These are phyloP conservation scores for Amiota mariae DNA, from an alignment of 2,888 invertebrate genomes.

Conservation along the genomic window DNA sequence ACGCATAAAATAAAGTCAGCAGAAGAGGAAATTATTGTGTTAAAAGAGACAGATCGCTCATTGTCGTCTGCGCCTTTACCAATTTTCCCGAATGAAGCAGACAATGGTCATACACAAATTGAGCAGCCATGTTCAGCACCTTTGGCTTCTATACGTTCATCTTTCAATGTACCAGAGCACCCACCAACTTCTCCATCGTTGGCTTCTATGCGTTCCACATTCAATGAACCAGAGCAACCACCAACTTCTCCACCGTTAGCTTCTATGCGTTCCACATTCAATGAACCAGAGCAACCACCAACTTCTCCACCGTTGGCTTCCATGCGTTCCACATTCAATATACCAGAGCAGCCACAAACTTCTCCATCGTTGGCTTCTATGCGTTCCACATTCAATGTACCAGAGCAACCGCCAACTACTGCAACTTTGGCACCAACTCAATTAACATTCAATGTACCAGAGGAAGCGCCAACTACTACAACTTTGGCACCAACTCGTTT, in stretches of 20 bases:
- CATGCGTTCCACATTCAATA: constrained; percentile 36
- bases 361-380: constrained; percentile 40
- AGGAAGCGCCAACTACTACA: not conserved
- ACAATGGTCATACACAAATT: not conserved
- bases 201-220: not conserved
- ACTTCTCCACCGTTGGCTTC: constrained; percentile 16
- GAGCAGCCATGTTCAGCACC: not conserved
- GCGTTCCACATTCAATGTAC: constrained; percentile 11
- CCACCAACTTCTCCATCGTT: constrained; percentile 33
- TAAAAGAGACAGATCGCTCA: too few relatives aligned
- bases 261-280: not conserved
- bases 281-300: not conserved
- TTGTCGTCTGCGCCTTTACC: constrained; percentile 25
- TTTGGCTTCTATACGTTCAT: not conserved
- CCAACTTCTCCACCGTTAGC: not conserved
- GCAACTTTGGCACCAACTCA: not conserved
- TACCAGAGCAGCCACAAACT: too few relatives aligned
- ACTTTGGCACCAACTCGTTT: not conserved
- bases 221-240: not conserved
- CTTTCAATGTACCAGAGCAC: not conserved
- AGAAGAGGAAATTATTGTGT: not conserved
- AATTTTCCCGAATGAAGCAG: constrained; percentile 1
- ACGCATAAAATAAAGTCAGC: constrained; percentile 34
- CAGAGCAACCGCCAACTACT: not conserved
- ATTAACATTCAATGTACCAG: not conserved